Conservation (phyloP, 1,140 invertebrate species). For the Augochlora pura region DNA sequence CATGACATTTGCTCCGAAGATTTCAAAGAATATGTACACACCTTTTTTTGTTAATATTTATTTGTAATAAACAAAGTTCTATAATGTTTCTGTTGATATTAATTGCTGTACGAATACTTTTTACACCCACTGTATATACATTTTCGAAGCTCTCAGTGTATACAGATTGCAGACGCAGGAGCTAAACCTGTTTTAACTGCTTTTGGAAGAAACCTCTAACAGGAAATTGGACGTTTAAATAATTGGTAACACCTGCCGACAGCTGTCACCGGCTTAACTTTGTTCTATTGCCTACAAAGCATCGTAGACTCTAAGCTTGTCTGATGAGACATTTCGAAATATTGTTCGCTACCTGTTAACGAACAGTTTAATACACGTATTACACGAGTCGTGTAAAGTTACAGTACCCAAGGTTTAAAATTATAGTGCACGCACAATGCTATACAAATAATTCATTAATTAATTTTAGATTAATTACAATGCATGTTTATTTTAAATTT, state of each 20-base stretch:
- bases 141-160: neutral
- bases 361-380: neutral
- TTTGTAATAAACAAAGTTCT: no score
- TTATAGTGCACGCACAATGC: no score
- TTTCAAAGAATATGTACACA: no score
- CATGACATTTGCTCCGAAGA: no score
- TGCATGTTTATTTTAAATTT: no score
- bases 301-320: neutral
- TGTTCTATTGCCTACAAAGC: slow-evolving; percentile 12
- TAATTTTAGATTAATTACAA: no score
- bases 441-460: no score
- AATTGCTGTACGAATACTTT: no score
- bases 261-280: slow-evolving; percentile 57
- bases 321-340: neutral
- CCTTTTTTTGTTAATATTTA: no score
- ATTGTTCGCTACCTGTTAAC: neutral
- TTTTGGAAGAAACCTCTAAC: neutral
- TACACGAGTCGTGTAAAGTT: neutral
- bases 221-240: slow-evolving; percentile 54
- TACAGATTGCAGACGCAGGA: neutral
- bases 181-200: slow-evolving; percentile 21
- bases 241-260: slow-evolving; percentile 69
- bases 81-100: no score
- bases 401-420: no score
- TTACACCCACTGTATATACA: no score